Evolutionary conservation across 2,888 invertebrate species (phyloP), one percentile per base, ranked within the genome.

Genomic region (Zaprionus obscuricornis): DNA sequence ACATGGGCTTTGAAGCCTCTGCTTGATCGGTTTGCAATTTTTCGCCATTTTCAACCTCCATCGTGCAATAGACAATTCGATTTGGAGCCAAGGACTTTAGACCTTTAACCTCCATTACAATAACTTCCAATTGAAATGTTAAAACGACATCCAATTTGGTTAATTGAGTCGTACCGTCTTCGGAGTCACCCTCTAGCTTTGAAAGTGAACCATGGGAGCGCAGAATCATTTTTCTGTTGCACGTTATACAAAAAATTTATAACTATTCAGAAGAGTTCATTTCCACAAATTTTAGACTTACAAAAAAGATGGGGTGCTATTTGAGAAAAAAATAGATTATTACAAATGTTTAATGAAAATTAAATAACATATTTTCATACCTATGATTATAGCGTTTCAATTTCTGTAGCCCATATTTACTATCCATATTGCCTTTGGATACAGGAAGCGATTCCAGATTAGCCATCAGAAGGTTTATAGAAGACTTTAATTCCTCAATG

Each of bases 1-100:
- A 95, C 97, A 97, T 97, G 45, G 99, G 99, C 91, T 98, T 99
- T 1, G 98, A 98, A 16, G 99, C 99, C 91, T 99, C 99, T 0
- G 99, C 99, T 91, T 99, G 99, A 91, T 99, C 99, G 1, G 99
- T 99, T 91, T 99, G 99, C 62, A 99, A 92, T 90, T 99, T 99
- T 89, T 98, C 98, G 34, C 98, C 98, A 64, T 98, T 98, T 91
- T 99, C 99, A 26, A 99, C 98, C 91, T 99, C 99, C 99, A 99
- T 99, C 14, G 99, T 99, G 91, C 99, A 99, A 91, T 99, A 99
- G 43, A 99, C 98, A 89, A 99, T 98, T 88, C 98, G 94, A 92
- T 98, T 99, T 24, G 97, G 96, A 67, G 98, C 96, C 88, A 99
- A 92, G 49, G 98, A 97, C 91, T 98, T 99, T 74, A 99, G 92